Conservation (phyloP, 2,797 vertebrate species). For the Huso huso region DNA sequence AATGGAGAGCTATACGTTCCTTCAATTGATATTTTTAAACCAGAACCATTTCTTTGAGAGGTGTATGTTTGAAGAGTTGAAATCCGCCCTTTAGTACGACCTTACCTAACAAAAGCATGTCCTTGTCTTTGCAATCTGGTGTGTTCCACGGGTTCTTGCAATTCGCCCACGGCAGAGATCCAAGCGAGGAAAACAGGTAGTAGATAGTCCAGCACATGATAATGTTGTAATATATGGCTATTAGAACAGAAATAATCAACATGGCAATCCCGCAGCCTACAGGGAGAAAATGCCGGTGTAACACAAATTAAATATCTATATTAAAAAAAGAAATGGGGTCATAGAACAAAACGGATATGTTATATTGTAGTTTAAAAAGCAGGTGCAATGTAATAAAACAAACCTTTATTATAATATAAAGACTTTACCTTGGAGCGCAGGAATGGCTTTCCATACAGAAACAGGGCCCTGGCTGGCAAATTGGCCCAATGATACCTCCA, state of each 20-base stretch:
- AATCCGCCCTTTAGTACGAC: slow-evolving; percentile 1
- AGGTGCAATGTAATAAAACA: too few relatives aligned
- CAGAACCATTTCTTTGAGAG: too few relatives aligned
- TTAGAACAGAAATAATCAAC: slow-evolving; percentile 97
- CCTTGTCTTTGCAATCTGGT: slow-evolving; percentile 92
- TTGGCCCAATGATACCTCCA: slow-evolving; percentile 93
- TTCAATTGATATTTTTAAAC: too few relatives aligned
- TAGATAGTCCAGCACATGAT: slow-evolving; percentile 99
- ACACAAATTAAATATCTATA: too few relatives aligned
- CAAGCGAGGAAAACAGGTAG: slow-evolving; percentile 97
- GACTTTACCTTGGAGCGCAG: slow-evolving; percentile 88
- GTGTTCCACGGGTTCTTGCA: slow-evolving; percentile 97
- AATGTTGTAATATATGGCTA: slow-evolving; percentile 98
- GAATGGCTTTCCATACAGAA: slow-evolving; percentile 97
- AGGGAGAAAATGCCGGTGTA: background rate
- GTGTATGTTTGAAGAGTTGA: too few relatives aligned
- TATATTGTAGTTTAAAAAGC: too few relatives aligned
- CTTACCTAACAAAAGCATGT: slow-evolving; percentile 88
- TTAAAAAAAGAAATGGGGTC: too few relatives aligned
- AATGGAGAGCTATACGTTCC: too few relatives aligned
- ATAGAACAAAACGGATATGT: too few relatives aligned
- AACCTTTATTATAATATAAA: too few relatives aligned
- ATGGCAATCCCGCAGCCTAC: slow-evolving; percentile 97
- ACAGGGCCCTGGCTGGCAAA: slow-evolving; percentile 97
- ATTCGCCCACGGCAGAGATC: slow-evolving; percentile 88